A percentile compares a stretch with the other conserved stretches of the same genome.
These are phyloP conservation scores for Carabus problematicus DNA, from an alignment of 2,888 invertebrate species.

Conservation along the genomic window DNA sequence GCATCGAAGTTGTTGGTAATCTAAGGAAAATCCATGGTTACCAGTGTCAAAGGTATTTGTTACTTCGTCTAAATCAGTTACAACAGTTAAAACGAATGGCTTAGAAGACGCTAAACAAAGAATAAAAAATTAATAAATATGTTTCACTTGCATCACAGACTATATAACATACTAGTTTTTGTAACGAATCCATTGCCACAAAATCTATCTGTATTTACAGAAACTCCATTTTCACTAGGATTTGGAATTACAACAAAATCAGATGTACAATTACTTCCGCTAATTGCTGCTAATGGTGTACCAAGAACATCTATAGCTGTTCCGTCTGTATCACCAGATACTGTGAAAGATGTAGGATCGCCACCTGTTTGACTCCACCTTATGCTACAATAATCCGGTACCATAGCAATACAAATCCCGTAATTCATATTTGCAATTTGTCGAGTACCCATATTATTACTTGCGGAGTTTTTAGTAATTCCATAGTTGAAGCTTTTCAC, in stretches of 20 bases:
- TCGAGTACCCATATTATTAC: slow-evolving; percentile 68
- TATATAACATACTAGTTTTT: slow-evolving; percentile 65
- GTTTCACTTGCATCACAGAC: not conserved
- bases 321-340: slow-evolving; percentile 74
- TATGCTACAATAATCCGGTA: slow-evolving; percentile 75
- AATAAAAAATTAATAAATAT: slow-evolving; percentile 13
- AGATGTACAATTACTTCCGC: slow-evolving; percentile 68
- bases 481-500: slow-evolving; percentile 82
- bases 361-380: slow-evolving; percentile 64
- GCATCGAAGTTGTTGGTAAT: slow-evolving; percentile 74
- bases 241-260: slow-evolving; percentile 81
- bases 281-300: slow-evolving; percentile 66
- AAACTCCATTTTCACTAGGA: slow-evolving; percentile 62
- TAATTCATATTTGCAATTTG: slow-evolving; percentile 77
- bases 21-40: slow-evolving; percentile 77
- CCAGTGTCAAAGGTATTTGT: slow-evolving; percentile 65
- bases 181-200: slow-evolving; percentile 76
- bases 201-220: slow-evolving; percentile 70
- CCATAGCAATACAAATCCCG: slow-evolving; percentile 79
- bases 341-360: slow-evolving; percentile 71
- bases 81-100: slow-evolving; percentile 78
- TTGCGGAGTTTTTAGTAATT: slow-evolving; percentile 65
- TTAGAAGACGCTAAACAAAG: slow-evolving; percentile 65
- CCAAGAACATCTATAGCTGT: slow-evolving; percentile 66
- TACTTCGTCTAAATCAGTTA: slow-evolving; percentile 70